These are phyloP conservation scores for Aulostomus chinensis DNA, from an alignment of 2,797 vertebrate species.

Conservation along the genomic window DNA sequence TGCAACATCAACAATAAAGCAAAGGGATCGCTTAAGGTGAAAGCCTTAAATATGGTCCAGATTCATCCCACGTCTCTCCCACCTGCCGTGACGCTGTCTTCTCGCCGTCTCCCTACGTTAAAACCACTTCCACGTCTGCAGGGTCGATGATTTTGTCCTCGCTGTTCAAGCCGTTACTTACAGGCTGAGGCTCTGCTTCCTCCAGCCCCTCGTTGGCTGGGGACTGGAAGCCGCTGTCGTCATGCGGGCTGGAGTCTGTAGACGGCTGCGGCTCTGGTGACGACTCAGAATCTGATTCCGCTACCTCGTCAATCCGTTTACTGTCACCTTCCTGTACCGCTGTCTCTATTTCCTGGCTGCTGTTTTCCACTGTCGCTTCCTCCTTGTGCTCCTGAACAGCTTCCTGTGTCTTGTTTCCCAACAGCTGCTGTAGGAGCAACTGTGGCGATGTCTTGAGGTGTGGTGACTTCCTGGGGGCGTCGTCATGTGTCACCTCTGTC, in stretches of 20 bases:
- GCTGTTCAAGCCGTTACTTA: constrained; percentile 36
- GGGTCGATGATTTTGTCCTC: constrained; percentile 44
- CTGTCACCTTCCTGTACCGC: constrained; percentile 50
- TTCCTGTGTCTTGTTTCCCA: constrained; percentile 32
- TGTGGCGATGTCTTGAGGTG: constrained; percentile 34
- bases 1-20: constrained; percentile 3
- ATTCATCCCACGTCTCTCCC: background rate
- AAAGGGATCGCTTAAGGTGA: constrained; percentile 4
- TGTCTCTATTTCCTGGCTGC: constrained; percentile 55
- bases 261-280: background rate
- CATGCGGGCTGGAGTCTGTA: constrained; percentile 24
- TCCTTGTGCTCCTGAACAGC: constrained; percentile 10
- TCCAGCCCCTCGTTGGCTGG: constrained; percentile 40
- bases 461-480: constrained; percentile 33
- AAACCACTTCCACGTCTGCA: constrained; percentile 49
- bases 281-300: constrained; percentile 33
- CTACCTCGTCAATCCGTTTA: constrained; percentile 12
- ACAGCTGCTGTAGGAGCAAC: constrained; percentile 46
- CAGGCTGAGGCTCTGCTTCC: constrained; percentile 9
- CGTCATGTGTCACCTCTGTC: background rate
- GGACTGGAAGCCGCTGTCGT: constrained; percentile 68
- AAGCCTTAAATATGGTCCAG: constrained; percentile 34
- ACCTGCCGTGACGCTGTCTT: background rate
- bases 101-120: constrained; percentile 38
- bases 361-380: constrained; percentile 36